Conservation (phyloP, 1,140 invertebrate species). For the Hyposmocoma kahamanoa region DNA sequence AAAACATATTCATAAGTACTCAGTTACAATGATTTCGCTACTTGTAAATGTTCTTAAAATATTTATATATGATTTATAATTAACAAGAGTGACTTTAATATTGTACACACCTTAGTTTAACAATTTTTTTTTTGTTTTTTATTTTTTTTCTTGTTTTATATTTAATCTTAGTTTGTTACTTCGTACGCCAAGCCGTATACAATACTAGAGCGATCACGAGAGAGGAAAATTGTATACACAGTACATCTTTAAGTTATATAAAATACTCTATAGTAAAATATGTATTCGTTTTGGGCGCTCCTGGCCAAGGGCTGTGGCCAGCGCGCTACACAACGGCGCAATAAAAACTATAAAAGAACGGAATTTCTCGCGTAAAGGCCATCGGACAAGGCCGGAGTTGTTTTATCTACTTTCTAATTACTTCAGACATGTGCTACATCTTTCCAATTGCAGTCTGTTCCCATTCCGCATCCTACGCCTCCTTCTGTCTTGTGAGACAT, state of each 20-base stretch:
- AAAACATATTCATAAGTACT: constrained; percentile 55
- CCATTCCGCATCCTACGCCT: too few species aligned
- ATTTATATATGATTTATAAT: constrained; percentile 52
- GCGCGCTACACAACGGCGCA: too few species aligned
- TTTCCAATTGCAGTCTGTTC: constrained; percentile 4
- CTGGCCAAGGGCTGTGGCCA: constrained; percentile 8
- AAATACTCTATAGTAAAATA: constrained; percentile 51
- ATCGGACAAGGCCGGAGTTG: constrained; percentile 31
- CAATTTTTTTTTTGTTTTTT: constrained; percentile 47
- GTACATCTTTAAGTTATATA: constrained; percentile 7
- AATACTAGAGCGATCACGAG: constrained; percentile 60
- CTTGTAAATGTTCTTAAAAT: constrained; percentile 69
- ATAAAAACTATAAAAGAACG: constrained; percentile 10
- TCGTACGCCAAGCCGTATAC: constrained; percentile 59
- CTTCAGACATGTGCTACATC: constrained; percentile 2
- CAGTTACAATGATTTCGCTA: constrained; percentile 47
- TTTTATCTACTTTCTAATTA: constrained; percentile 11
- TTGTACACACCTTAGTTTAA: constrained; percentile 61
- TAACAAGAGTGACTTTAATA: constrained; percentile 52
- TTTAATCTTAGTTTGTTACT: constrained; percentile 58
- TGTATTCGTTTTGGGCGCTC: too few species aligned
- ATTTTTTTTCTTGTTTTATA: constrained; percentile 38
- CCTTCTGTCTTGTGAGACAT: constrained; percentile 45
- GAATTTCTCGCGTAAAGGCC: constrained; percentile 27
- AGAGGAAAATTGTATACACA: constrained; percentile 51